Percentiles rank a stretch among this genome's conserved stretches.
These are phyloP conservation scores for Metacarcinus magister DNA, from an alignment of 2,888 invertebrate genomes.

Conservation along the genomic window DNA sequence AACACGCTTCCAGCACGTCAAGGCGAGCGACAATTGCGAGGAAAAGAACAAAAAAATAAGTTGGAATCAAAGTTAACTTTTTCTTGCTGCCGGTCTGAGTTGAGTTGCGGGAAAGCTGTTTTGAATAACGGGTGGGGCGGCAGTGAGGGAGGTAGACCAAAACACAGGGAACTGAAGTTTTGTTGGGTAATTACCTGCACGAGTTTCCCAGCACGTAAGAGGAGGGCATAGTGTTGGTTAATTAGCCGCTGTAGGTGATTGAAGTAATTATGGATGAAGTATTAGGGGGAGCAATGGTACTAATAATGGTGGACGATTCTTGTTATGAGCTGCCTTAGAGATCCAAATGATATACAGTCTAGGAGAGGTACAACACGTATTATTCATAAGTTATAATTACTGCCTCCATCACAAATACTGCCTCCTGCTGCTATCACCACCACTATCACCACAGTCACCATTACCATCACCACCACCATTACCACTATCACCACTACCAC, in stretches of 20 bases:
- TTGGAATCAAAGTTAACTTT: not conserved
- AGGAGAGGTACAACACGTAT: not conserved
- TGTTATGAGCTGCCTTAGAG: not conserved
- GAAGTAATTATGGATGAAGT: not conserved
- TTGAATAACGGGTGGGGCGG: not conserved
- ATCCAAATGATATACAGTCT: not conserved
- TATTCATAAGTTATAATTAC: not conserved
- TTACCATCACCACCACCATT: not conserved
- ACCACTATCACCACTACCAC: no score
- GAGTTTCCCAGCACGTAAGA: not conserved
- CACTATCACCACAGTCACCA: not conserved
- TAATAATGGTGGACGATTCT: not conserved
- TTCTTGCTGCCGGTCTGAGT: not conserved
- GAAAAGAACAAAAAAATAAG: not conserved
- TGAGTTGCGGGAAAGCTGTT: not conserved
- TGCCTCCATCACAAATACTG: not conserved
- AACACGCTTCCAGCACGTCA: not conserved
- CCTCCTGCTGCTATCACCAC: not conserved
- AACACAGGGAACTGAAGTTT: slow-evolving; percentile 3
- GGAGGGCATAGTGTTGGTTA: not conserved
- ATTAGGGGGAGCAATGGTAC: not conserved
- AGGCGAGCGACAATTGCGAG: not conserved
- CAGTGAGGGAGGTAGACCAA: not conserved
- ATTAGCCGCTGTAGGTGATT: not conserved
- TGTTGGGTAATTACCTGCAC: slow-evolving; percentile 33